phyloP scores from a whole-genome alignment of 2,797 vertebrate species.

The Pseudochromis fuscus region DNA sequence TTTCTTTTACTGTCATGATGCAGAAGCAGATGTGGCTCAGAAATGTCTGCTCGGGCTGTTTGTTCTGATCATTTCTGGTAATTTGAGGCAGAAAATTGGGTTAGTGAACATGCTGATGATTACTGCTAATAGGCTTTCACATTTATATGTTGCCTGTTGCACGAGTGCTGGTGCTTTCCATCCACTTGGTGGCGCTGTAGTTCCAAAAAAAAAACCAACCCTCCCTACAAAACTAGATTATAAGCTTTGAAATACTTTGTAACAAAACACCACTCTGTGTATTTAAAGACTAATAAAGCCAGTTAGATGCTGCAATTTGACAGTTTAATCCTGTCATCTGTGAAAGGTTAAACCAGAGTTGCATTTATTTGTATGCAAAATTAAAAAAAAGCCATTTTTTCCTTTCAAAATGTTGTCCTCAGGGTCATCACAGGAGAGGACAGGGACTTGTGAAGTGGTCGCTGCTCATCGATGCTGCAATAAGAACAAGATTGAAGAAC shows the following conservation, averaged over 20 bases:
- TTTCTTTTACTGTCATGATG: background rate
- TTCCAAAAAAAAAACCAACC: slow-evolving; percentile 55
- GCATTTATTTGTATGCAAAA: slow-evolving; percentile 17
- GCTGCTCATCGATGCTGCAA: slow-evolving; percentile 96
- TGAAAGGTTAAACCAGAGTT: background rate
- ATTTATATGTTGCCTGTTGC: background rate
- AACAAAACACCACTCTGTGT: background rate
- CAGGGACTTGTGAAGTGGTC: slow-evolving; percentile 95
- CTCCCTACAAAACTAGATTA: background rate
- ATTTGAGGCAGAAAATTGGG: background rate
- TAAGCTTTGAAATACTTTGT: background rate
- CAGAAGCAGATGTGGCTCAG: background rate
- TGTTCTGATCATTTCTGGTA: slow-evolving; percentile 3
- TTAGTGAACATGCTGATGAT: slow-evolving; percentile 2
- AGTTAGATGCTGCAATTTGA: slow-evolving; percentile 8
- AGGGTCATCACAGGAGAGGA: slow-evolving; percentile 90
- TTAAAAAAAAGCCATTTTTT: slow-evolving; percentile 11
- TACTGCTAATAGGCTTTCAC: background rate
- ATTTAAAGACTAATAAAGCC: slow-evolving; percentile 6
- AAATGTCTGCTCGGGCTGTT: slow-evolving; percentile 6
- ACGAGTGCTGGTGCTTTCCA: background rate
- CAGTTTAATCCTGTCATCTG: background rate
- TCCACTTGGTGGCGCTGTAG: slow-evolving; percentile 78
- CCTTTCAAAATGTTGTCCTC: slow-evolving; percentile 37
- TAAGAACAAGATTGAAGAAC: slow-evolving; percentile 95